Evolutionary conservation across 2,797 vertebrate species (phyloP), one percentile per base, ranked within the genome.

Genomic region (Sebastes ruberrimus): DNA sequence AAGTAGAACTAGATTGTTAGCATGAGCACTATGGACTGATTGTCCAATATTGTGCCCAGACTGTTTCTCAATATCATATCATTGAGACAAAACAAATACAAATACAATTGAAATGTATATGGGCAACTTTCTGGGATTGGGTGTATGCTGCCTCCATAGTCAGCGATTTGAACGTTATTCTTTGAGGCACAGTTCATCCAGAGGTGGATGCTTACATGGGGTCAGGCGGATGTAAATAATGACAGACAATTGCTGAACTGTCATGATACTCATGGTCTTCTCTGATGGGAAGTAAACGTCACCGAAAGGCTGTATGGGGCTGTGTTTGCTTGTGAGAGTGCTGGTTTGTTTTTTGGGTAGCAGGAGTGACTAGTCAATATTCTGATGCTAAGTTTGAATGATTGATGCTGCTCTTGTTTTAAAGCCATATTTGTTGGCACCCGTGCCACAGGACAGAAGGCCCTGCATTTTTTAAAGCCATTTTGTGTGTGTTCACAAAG

Each of bases 191-290:
- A 78, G 78, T 77, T 84, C 64, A 55, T 62, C 33, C 72, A 62
- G 81, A 71, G 84, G 64, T 71, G 76, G 76, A 38, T 16, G 61
- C 59, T 52, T 30, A n/a, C 59, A 52, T 14, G 22, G 49, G 79
- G 78, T 86, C 78, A 89, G 67, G 76, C 42, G 27, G 71, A 65
- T 84, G 85, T 87, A 89, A 90, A 88, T 78, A 86, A 82, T 33
- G 72, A 55, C 59, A 56, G 77, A 93, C 87, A 93, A 88, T 89
- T 69, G 80, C 18, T 79, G 70, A 59, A 87, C 82, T 91, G 90
- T 90, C 76, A 61, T 57, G 76, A 88, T 86, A 84, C 83, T 76
- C 55, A 27, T 32, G 46, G 66, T 55, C 49, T 28, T 76, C 60
- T 56, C 57, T 85, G 81, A 78, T 77, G 61, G 75, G 78, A 86